These are phyloP conservation scores for Agapornis canus DNA, from an alignment of 2,797 vertebrate genomes.

Conservation along the genomic window DNA sequence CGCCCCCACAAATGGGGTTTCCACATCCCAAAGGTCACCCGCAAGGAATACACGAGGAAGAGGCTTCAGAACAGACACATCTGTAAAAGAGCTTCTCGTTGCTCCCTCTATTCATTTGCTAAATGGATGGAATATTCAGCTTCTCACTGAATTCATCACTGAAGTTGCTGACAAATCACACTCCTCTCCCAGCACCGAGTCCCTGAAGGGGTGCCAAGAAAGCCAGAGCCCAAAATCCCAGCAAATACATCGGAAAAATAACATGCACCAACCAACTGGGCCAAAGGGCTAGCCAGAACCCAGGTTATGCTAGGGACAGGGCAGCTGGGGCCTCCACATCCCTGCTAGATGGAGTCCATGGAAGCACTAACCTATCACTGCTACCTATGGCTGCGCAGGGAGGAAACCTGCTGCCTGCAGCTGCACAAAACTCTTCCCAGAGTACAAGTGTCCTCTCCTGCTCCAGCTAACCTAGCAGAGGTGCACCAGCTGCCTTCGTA, in stretches of 20 bases:
- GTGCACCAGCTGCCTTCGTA: background rate
- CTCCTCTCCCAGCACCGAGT: background rate
- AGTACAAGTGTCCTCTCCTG: background rate
- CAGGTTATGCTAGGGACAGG: background rate
- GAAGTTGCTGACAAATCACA: constrained; percentile 48
- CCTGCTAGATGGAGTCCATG: background rate
- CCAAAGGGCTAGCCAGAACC: background rate
- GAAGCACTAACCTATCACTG: background rate
- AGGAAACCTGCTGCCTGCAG: background rate
- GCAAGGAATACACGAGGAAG: background rate
- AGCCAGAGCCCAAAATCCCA: background rate
- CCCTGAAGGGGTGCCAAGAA: constrained; percentile 34
- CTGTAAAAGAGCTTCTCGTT: constrained; percentile 9
- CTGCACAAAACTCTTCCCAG: background rate
- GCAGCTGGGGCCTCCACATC: background rate
- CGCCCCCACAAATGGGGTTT: background rate
- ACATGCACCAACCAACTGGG: background rate
- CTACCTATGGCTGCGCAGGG: background rate
- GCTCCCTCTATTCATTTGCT: constrained; percentile 7
- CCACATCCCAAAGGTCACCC: background rate
- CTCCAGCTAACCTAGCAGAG: background rate
- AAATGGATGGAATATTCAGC: constrained; percentile 21
- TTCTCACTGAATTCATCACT: constrained; percentile 9
- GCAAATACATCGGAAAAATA: background rate
- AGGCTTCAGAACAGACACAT: constrained; percentile 22